Percentiles rank a stretch among this genome's conserved stretches.
Conservation (phyloP, 2,113 vertebrate species). For the Stigmatopora argus region DNA sequence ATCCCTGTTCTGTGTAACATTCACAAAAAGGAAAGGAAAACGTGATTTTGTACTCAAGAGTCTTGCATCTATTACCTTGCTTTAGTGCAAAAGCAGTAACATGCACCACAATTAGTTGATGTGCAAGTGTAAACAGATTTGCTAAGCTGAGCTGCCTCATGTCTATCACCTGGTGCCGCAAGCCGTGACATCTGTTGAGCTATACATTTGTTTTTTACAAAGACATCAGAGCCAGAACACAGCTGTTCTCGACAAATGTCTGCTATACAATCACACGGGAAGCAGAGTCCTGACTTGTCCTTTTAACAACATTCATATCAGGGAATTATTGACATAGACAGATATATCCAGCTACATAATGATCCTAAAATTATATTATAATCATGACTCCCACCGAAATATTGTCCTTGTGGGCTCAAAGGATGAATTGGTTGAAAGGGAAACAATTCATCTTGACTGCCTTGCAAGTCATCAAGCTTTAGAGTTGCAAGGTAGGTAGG, state of each 20-base stretch:
- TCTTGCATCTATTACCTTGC: not conserved
- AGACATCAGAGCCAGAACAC: constrained; percentile 12
- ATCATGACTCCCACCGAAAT: not conserved
- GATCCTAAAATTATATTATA: not conserved
- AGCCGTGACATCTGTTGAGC: constrained; percentile 10
- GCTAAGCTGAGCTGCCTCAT: constrained; percentile 31
- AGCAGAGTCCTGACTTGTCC: constrained; percentile 8
- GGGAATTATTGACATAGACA: not conserved
- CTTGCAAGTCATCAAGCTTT: not conserved
- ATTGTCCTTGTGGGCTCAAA: not conserved
- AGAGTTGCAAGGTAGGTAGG: not conserved
- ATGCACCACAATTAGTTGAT: constrained; percentile 1
- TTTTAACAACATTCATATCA: not conserved
- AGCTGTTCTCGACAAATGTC: constrained; percentile 24
- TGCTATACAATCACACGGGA: not conserved
- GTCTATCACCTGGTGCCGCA: constrained; percentile 27
- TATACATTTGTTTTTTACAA: not conserved
- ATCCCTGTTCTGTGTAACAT: no score
- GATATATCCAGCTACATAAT: not conserved
- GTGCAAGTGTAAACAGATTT: constrained; percentile 22
- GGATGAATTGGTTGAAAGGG: not conserved
- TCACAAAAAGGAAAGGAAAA: not conserved
- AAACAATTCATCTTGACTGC: not conserved
- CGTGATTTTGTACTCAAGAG: not conserved
- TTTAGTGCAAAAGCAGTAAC: not conserved